Percentiles rank a stretch among this genome's conserved stretches.
phyloP scores from a whole-genome alignment of 2,113 vertebrate genomes.

The Periophthalmus modestus region DNA sequence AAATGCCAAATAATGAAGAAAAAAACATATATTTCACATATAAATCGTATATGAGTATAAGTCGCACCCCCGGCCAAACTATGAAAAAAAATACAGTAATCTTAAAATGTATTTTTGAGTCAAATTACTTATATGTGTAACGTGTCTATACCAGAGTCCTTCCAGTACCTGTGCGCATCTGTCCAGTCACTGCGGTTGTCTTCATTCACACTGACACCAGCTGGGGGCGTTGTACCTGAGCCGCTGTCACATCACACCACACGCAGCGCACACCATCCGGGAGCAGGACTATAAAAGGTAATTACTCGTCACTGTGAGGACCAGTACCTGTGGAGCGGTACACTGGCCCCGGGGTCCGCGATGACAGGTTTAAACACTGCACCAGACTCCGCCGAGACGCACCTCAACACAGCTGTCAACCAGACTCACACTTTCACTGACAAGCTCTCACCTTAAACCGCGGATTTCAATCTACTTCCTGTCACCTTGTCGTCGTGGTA shows the following conservation, averaged over 20 bases:
- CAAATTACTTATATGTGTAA: not conserved
- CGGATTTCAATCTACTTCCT: not conserved
- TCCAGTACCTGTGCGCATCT: conserved; percentile 24
- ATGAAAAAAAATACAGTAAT: no score
- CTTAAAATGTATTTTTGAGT: no score
- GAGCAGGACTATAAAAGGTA: conserved; percentile 52
- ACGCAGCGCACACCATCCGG: conserved; percentile 39
- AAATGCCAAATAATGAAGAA: no score
- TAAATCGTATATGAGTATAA: no score
- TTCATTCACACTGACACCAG: conserved; percentile 50
- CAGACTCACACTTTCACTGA: conserved; percentile 82
- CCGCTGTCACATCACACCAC: conserved; percentile 57
- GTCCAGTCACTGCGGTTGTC: conserved; percentile 44
- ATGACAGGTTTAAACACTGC: not conserved
- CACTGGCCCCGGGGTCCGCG: conserved; percentile 23
- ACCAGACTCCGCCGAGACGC: not conserved
- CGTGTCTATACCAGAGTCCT: not conserved
- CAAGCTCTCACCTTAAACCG: not conserved
- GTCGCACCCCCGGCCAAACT: no score
- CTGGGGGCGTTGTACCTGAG: conserved; percentile 37
- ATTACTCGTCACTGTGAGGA: conserved; percentile 63
- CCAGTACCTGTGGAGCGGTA: conserved; percentile 52
- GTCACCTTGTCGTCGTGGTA: not conserved
- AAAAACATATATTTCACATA: no score
- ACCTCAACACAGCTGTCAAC: conserved; percentile 29